phyloP scores from a whole-genome alignment of 2,888 invertebrate genomes.

The Caenorhabditis angaria region DNA sequence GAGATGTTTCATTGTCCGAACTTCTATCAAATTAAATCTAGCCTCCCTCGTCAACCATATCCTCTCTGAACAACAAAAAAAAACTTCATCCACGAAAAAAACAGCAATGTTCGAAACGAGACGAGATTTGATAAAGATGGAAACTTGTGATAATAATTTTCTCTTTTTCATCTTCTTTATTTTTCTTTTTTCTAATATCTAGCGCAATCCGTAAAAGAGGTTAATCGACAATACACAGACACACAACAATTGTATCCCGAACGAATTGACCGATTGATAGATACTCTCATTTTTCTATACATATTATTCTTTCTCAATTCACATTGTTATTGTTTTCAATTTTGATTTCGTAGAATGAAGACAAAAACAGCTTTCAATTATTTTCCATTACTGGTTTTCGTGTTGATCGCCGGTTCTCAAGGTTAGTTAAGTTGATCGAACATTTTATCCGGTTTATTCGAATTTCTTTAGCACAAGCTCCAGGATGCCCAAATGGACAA shows the following conservation, averaged over 20 bases:
- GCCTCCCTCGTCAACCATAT: too few relatives aligned
- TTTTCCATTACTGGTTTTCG: constrained; percentile 35
- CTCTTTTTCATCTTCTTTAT: constrained; percentile 26
- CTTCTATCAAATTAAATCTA: too few relatives aligned
- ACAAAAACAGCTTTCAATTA: constrained; percentile 32
- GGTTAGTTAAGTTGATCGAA: not conserved
- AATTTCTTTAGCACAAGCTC: constrained; percentile 45
- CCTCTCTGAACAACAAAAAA: too few relatives aligned
- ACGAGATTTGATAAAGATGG: constrained; percentile 22
- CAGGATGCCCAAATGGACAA: constrained; percentile 67
- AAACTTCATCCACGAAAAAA: not conserved
- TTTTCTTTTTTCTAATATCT: constrained; percentile 11
- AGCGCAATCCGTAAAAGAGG: constrained; percentile 45
- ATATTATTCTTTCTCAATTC: too few relatives aligned
- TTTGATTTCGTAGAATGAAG: not conserved
- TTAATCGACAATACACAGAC: constrained; percentile 33
- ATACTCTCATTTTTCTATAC: constrained; percentile 14
- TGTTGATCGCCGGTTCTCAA: constrained; percentile 22
- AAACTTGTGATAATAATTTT: constrained; percentile 43
- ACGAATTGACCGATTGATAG: constrained; percentile 17
- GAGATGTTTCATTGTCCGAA: too few relatives aligned
- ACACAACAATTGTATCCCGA: constrained; percentile 26
- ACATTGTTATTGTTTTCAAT: not conserved
- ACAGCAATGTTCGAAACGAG: not conserved
- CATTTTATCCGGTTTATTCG: not conserved